These are phyloP conservation scores for Spodoptera exigua DNA, from an alignment of 2,888 invertebrate species.

Conservation along the genomic window DNA sequence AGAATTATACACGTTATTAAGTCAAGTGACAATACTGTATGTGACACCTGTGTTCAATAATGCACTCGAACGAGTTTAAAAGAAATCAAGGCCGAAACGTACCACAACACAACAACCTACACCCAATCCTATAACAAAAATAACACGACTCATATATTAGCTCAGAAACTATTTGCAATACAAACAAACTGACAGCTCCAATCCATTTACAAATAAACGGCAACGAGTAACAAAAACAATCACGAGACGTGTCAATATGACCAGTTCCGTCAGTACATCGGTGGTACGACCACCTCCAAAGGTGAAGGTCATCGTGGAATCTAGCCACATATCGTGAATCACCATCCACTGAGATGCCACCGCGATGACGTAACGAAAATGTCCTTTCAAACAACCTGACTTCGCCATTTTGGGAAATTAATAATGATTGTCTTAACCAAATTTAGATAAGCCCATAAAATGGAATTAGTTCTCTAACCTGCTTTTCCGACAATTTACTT, in stretches of 20 bases:
- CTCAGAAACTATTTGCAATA: too few relatives aligned
- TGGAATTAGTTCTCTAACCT: too few relatives aligned
- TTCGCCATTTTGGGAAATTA: conserved; percentile 37
- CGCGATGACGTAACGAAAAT: conserved; percentile 44
- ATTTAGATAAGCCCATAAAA: conserved; percentile 23
- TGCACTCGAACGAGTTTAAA: too few relatives aligned
- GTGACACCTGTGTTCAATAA: too few relatives aligned
- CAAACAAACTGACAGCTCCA: too few relatives aligned
- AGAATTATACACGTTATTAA: too few relatives aligned
- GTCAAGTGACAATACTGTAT: too few relatives aligned
- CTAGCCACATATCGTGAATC: conserved; percentile 47
- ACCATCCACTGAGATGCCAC: conserved; percentile 26
- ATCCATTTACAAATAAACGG: neutral
- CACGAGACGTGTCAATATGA: conserved; percentile 3
- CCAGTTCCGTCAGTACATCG: conserved; percentile 16
- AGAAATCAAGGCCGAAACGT: too few relatives aligned
- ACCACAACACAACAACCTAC: too few relatives aligned
- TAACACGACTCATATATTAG: too few relatives aligned
- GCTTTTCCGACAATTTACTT: too few relatives aligned
- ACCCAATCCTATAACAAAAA: too few relatives aligned
- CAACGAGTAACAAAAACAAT: neutral
- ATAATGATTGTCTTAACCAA: conserved; percentile 32
- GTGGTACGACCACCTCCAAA: conserved; percentile 21
- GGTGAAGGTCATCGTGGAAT: conserved; percentile 46
- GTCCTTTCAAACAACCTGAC: conserved; percentile 41